Conservation (phyloP, 2,797 vertebrate species). For the Pygocentrus nattereri region DNA sequence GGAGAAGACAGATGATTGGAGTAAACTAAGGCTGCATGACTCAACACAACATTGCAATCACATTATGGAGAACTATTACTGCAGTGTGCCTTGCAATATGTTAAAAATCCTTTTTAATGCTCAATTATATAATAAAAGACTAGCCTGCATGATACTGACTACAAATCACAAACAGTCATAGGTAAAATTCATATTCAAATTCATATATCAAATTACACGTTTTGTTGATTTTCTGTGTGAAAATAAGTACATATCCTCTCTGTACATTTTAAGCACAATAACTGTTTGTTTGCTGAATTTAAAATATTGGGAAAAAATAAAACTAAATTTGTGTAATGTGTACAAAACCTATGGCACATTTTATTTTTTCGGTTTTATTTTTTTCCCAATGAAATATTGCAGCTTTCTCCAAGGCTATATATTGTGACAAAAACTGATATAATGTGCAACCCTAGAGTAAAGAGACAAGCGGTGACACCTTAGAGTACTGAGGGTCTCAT, state of each 20-base stretch:
- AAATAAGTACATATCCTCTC: too few species aligned
- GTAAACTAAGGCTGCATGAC: not conserved
- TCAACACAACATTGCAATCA: not conserved
- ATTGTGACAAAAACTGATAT: not conserved
- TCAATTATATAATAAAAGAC: not conserved
- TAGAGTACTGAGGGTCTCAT: constrained; percentile 96
- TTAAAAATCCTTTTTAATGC: not conserved
- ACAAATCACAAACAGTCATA: too few species aligned
- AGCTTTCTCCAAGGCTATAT: not conserved
- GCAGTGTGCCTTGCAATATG: not conserved
- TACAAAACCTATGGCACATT: too few species aligned
- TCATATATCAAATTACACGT: too few species aligned
- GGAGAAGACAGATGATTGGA: not conserved
- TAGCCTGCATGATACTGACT: not conserved
- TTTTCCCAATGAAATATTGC: not conserved
- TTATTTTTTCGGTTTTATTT: too few species aligned
- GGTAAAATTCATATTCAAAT: too few species aligned
- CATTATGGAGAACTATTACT: too few species aligned
- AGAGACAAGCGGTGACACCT: constrained; percentile 76
- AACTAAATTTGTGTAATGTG: too few species aligned
- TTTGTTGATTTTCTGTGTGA: too few species aligned
- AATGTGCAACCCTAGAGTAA: not conserved
- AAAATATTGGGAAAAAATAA: too few species aligned
- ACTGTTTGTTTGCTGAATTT: too few species aligned
- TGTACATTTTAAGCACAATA: too few species aligned